phyloP scores from a whole-genome alignment of 2,888 invertebrate species.

The Acutogordius australiensis region DNA sequence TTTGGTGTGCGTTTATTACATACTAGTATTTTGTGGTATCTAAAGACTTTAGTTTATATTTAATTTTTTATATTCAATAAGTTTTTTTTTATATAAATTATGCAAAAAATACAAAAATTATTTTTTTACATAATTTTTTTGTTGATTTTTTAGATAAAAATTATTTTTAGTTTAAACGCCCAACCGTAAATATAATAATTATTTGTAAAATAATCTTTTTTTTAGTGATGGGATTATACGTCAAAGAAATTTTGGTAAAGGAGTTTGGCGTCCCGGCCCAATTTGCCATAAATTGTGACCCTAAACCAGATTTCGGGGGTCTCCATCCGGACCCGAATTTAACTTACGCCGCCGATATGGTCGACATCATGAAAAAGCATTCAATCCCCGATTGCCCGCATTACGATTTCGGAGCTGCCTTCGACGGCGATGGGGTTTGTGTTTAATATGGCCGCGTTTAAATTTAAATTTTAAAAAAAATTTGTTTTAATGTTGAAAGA shows the following conservation, averaged over 20 bases:
- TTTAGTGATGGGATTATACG: slow-evolving; percentile 80
- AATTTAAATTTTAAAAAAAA: no score
- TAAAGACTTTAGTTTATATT: no score
- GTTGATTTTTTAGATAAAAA: no score
- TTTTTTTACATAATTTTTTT: no score
- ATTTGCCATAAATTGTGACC: slow-evolving; percentile 43
- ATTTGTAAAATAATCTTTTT: slow-evolving; percentile 14
- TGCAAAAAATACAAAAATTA: no score
- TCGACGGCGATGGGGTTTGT: slow-evolving; percentile 77
- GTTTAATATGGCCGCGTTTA: no score
- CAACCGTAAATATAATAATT: background rate
- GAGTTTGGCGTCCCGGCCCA: slow-evolving; percentile 45
- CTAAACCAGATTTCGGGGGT: slow-evolving; percentile 77
- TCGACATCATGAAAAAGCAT: slow-evolving; percentile 31
- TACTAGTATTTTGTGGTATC: no score
- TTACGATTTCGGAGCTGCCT: slow-evolving; percentile 65
- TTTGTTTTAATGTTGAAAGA: no score
- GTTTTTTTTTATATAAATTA: no score
- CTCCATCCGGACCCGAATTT: slow-evolving; percentile 84
- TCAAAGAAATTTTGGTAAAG: slow-evolving; percentile 50
- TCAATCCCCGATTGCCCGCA: slow-evolving; percentile 23
- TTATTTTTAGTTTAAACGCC: no score
- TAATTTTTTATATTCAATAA: background rate
- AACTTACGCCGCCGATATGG: slow-evolving; percentile 52
- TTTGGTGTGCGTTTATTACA: no score